A percentile compares a stretch with the other conserved stretches of the same genome.
These are phyloP conservation scores for Hedya salicella DNA, from an alignment of 2,888 invertebrate genomes.

Conservation along the genomic window DNA sequence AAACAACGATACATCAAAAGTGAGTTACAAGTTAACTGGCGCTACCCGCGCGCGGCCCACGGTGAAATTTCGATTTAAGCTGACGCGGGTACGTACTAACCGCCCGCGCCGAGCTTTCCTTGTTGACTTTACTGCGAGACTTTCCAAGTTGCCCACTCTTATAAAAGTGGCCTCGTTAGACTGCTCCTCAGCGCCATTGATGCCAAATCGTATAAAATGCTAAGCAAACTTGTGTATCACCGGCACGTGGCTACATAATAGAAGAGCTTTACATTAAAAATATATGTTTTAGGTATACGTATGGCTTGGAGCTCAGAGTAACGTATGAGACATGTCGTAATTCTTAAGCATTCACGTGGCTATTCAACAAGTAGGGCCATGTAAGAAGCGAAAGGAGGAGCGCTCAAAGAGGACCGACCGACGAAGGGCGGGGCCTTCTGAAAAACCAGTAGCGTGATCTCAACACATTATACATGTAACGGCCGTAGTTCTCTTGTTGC, in stretches of 20 bases:
- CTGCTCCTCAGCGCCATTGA: conserved; percentile 33
- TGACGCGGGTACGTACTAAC: conserved; percentile 67
- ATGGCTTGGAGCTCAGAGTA: conserved; percentile 52
- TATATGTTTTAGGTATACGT: conserved; percentile 17
- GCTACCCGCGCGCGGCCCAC: conserved; percentile 63
- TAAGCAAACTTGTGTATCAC: conserved; percentile 20
- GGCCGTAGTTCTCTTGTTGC: conserved; percentile 70
- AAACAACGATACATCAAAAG: conserved; percentile 83
- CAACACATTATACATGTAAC: conserved; percentile 72
- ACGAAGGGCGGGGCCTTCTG: conserved; percentile 75
- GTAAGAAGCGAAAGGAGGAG: conserved; percentile 80
- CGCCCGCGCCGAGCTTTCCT: conserved; percentile 54
- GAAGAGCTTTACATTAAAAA: conserved; percentile 28
- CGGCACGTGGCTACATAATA: conserved; percentile 26
- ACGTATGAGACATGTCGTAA: conserved; percentile 70
- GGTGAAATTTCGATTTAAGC: conserved; percentile 71
- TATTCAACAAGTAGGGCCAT: conserved; percentile 75
- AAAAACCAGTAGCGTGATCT: conserved; percentile 77
- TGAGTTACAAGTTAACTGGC: conserved; percentile 78
- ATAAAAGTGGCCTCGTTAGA: conserved; percentile 55
- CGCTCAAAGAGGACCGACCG: conserved; percentile 68
- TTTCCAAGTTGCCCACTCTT: conserved; percentile 59
- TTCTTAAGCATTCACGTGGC: conserved; percentile 68
- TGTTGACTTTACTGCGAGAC: conserved; percentile 66
- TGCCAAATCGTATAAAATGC: conserved; percentile 22